Evolutionary conservation across 2,888 invertebrate species (phyloP), one percentile per base, ranked within the genome.

Genomic region (Xylota sylvarum): DNA sequence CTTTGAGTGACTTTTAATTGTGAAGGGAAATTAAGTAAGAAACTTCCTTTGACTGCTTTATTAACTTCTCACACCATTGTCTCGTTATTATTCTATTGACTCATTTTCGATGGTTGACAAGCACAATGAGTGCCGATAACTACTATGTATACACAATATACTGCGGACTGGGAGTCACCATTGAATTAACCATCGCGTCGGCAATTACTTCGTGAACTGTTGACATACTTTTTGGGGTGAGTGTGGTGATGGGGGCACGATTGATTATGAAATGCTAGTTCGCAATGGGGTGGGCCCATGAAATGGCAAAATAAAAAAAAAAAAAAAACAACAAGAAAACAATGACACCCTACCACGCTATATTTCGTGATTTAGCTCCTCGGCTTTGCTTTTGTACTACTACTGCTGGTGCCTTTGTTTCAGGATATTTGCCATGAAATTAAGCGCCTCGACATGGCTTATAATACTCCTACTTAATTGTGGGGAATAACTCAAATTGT

Each of bases 261-360:
- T 74, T 74, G 74, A 43, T 76, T 62, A 46, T 55, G 32, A 52
- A 62, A 46, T 27, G 52, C 56, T 5, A 52, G 55, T 43, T 48
- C 5, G 35, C 32, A 55, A 62, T 32, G 35, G 58, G 46, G 19
- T n/a, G 17, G 17, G 27, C 35, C 9, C 50, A 14, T 4, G 48
- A 12, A 65, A 35, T 35, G 35, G 5, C 40, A 17, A 10, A n/a
- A n/a, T n/a, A n/a, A 58, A 50, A 30, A 23, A 23, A 23, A 23
- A 1, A 23, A 23, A 3, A 23, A 3, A 23, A 23, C 23, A 23
- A 56, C 40, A 19, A 19, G 2, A 55, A 69, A 70, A 74, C 80
- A 76, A 85, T 76, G 65, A 65, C 64, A 67, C 52, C 76, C 64
- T 76, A 72, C 81, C 85, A 85, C 76, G 85, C 85, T 23, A 85